phyloP scores from a whole-genome alignment of 2,797 vertebrate genomes.

The Mormyrus proboscirostris region DNA sequence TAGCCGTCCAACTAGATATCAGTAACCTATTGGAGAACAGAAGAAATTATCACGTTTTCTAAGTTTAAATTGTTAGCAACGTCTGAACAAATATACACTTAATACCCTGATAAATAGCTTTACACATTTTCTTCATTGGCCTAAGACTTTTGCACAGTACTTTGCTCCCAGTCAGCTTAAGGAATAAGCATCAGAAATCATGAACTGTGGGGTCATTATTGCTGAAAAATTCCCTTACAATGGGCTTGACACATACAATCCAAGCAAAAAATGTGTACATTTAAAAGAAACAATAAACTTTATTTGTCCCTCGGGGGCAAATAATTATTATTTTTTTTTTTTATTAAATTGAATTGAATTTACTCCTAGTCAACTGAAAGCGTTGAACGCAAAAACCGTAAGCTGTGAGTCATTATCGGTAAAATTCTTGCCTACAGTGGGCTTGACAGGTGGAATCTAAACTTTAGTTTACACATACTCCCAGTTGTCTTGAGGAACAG shows the following conservation, averaged over 20 bases:
- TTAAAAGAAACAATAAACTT: not conserved
- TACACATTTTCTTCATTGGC: not conserved
- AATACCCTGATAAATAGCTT: not conserved
- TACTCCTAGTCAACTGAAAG: not conserved
- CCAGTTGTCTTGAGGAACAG: not conserved
- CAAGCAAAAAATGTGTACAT: not conserved
- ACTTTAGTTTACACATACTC: not conserved
- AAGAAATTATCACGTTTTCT: not conserved
- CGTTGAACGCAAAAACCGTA: not conserved
- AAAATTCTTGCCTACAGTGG: not conserved
- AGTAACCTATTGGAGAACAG: not conserved
- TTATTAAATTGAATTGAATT: not conserved
- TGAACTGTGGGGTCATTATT: not conserved
- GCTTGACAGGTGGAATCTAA: not conserved
- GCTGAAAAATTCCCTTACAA: not conserved
- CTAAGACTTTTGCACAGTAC: not conserved
- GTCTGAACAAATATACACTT: not conserved
- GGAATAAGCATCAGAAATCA: not conserved
- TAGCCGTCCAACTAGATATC: not conserved
- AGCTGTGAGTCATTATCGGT: not conserved
- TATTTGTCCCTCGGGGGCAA: not conserved
- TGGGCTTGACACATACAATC: not conserved
- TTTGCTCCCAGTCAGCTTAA: not conserved
- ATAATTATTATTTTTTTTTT: not conserved
- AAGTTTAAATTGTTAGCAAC: not conserved